Conservation (phyloP, 2,797 vertebrate species). For the Melanotaenia parkinsoni region DNA sequence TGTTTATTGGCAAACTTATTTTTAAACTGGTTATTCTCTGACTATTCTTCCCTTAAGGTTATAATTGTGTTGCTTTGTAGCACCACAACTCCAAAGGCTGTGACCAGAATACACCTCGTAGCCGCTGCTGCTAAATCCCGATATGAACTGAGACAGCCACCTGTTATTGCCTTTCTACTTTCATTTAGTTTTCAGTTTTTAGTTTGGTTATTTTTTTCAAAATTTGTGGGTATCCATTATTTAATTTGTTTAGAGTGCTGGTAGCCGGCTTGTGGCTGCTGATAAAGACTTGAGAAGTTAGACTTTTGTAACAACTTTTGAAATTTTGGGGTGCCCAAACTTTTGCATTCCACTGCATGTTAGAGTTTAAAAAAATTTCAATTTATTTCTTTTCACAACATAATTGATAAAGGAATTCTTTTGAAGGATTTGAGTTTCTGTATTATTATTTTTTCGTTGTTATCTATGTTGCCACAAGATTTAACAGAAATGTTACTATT, state of each 20-base stretch:
- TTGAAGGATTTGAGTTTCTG: not conserved
- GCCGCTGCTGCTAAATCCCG: not conserved
- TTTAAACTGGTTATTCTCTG: too few relatives aligned
- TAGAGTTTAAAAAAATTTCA: not conserved
- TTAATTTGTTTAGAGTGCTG: not conserved
- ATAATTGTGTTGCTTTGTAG: too few relatives aligned
- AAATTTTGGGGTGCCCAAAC: not conserved
- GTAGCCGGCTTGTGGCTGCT: not conserved
- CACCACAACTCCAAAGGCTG: not conserved
- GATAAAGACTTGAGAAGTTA: not conserved
- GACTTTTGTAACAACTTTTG: too few relatives aligned
- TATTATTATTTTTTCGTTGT: not conserved
- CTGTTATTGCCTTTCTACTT: not conserved
- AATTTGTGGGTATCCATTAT: slow-evolving; percentile 7
- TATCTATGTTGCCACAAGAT: not conserved
- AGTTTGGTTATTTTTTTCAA: not conserved
- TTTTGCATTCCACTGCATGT: not conserved
- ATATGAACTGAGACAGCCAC: not conserved
- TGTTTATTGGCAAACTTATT: not conserved
- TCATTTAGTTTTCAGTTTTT: not conserved
- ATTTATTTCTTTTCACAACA: not conserved
- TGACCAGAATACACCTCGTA: not conserved
- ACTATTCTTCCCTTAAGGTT: too few relatives aligned
- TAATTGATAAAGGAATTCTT: not conserved
- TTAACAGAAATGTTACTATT: slow-evolving; percentile 6